Base-by-base conservation (phyloP, 2,888 invertebrate species). In the Acanthosoma haemorrhoidale region DNA sequence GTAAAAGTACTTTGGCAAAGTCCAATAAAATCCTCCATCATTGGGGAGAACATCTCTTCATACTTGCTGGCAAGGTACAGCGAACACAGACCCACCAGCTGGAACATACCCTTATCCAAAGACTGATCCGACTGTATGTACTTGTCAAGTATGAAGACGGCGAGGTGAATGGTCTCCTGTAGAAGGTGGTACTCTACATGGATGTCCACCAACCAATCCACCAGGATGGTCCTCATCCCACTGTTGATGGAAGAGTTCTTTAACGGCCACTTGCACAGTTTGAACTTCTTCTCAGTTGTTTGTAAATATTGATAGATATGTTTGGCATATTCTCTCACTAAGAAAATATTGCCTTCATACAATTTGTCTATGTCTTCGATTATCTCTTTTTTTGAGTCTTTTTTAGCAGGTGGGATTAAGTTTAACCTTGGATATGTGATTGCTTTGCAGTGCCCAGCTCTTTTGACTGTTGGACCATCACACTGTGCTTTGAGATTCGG, bases 121-220 rank as follows among this genome's bases (percentile, higher is more conserved):
- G 3, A 8, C 2, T 29, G n/a, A n/a, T 57, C 59, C 8, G 16
- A 88, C 86, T 92, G 89, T 75, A 97, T 84, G 82, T 91, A 96
- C 78, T 94, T 85, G 82, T 98, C 97, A 76, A 96, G 84, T 16
- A 95, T 89, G 74, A 90, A 88, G 68, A 96, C 87, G 69, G 94
- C 88, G 77, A 96, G 82, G 79, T 94, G 94, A 73, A 96, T 87
- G 9, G 96, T 96, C 81, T 98, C 97, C 69, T 90, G 86, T 16
- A 90, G 82, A 66, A 96, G 82, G 74, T 88, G 88, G 80, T 96
- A 97, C 78, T 93, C 90, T 61, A 85, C 82, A 76, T 95, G 94
- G 8, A 96, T 94, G 77, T 94, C 94, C 18, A 94, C 90, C 68
- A 98, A 83, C 97, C 97, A 98, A 79, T 97, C 94, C 72, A 97